Percentiles rank a stretch among this genome's conserved stretches.
These are phyloP conservation scores for Colletes collaris DNA, from an alignment of 2,888 invertebrate species.

Conservation along the genomic window DNA sequence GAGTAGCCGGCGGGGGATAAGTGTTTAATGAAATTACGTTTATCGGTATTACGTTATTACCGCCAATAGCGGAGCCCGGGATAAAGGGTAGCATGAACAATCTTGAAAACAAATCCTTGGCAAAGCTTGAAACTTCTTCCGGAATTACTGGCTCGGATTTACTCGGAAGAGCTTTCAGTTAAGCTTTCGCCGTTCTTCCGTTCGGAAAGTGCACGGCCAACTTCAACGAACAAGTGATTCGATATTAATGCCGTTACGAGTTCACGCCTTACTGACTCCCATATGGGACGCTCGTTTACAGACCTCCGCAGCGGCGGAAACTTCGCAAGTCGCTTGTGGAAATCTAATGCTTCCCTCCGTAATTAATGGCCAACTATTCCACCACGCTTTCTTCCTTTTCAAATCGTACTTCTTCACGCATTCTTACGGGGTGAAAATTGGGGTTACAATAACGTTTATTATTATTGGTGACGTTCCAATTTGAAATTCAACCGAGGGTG, in stretches of 20 bases:
- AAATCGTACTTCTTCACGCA: slow-evolving; percentile 29
- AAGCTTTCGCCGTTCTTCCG: slow-evolving; percentile 58
- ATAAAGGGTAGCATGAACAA: slow-evolving; percentile 43
- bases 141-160: slow-evolving; percentile 67
- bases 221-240: slow-evolving; percentile 68
- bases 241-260: slow-evolving; percentile 72
- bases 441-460: slow-evolving; percentile 9
- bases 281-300: slow-evolving; percentile 52
- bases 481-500: background rate
- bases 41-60: slow-evolving; percentile 28
- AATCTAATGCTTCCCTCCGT: slow-evolving; percentile 48
- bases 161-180: slow-evolving; percentile 58
- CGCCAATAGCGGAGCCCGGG: slow-evolving; percentile 4
- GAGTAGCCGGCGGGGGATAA: background rate
- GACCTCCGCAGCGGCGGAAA: slow-evolving; percentile 45
- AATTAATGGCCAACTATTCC: slow-evolving; percentile 62
- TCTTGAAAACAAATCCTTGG: slow-evolving; percentile 63
- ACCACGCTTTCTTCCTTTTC: slow-evolving; percentile 26
- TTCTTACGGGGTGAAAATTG: slow-evolving; percentile 10
- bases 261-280: slow-evolving; percentile 65
- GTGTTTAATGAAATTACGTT: slow-evolving; percentile 22
- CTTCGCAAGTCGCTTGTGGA: slow-evolving; percentile 44
- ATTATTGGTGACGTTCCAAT: background rate
- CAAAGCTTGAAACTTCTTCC: slow-evolving; percentile 60
- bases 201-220: slow-evolving; percentile 51